These are phyloP conservation scores for Myodes glareolus DNA, from an alignment of 2,113 vertebrate genomes.

Conservation along the genomic window DNA sequence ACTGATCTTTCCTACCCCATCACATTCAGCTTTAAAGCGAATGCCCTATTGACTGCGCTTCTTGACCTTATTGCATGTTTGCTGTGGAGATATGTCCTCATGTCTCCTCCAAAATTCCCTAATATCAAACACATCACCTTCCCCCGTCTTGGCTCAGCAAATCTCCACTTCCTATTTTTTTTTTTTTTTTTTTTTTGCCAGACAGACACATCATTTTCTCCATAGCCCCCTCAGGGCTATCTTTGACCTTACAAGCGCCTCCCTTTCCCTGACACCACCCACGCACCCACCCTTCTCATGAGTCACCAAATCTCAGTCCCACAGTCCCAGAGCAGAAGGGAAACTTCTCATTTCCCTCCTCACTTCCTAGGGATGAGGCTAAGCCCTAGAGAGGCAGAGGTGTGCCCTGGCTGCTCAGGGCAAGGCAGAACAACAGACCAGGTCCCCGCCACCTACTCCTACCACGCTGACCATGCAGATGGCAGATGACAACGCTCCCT, in stretches of 20 bases:
- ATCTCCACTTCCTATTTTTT: constrained; percentile 24
- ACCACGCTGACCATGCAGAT: fast-evolving
- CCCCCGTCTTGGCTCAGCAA: background rate
- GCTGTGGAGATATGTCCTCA: background rate
- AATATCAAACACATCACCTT: background rate
- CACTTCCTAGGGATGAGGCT: background rate
- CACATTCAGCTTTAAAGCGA: fast-evolving
- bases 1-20: background rate
- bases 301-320: constrained; percentile 34
- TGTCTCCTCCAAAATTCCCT: background rate
- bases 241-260: constrained; percentile 19
- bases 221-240: background rate
- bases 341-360: background rate
- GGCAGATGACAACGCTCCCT: fast-evolving
- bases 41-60: background rate
- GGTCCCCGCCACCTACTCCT: background rate
- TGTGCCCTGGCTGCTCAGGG: fast-evolving
- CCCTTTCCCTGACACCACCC: background rate
- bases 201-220: background rate
- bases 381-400: background rate
- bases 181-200: background rate
- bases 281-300: background rate
- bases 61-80: no score
- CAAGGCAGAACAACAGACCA: background rate
- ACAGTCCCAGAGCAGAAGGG: background rate